Evolutionary conservation across 2,113 vertebrate species (phyloP), one percentile per base, ranked within the genome.

Genomic region (Tachysurus fulvidraco): DNA sequence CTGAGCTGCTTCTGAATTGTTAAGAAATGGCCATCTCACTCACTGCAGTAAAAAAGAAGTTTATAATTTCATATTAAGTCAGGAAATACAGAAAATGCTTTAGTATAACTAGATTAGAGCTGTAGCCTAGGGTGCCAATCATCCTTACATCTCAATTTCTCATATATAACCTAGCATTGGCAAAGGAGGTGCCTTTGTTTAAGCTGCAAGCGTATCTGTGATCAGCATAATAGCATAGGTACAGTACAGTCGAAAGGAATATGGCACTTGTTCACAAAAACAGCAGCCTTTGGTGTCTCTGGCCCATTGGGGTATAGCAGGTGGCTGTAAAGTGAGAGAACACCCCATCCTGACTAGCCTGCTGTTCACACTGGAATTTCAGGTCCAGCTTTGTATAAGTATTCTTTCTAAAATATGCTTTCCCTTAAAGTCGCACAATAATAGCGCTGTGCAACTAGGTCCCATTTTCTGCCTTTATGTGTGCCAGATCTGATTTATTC

Each of bases 41-140:
- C 77, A 57, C 59, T 78, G 25, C 23, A 60, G 23, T 50, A 64
- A 57, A 84, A 85, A 19, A 30, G 12, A 77, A 80, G 84, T 69
- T 14, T 65, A 86, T 86, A 86, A 80, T 67, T 86, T 44, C 76
- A 74, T 46, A 59, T 73, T 84, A 84, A 84, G 62, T 57, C 23
- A 85, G 59, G 52, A 80, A 85, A 80, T 65, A 54, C 76, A 55
- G 76, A 50, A 74, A 80, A 69, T 4, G 62, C 59, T 44, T 86
- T 80, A 80, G 84, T 65, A 69, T 80, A 86, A 86, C 62, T 57
- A 44, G 28, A 80, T 86, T 86, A 86, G 2, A 36, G 84, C 46
- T 44, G 62, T 57, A n/a, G 84, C 84, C 84, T 69, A 36, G 76
- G 50, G 76, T 67, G 50, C 76, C 50, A 80, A 85, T 80, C 84